A percentile compares a stretch with the other conserved stretches of the same genome.
Evolutionary conservation across 2,113 vertebrate genomes (phyloP).

Genomic region (Tragulus kanchil): DNA sequence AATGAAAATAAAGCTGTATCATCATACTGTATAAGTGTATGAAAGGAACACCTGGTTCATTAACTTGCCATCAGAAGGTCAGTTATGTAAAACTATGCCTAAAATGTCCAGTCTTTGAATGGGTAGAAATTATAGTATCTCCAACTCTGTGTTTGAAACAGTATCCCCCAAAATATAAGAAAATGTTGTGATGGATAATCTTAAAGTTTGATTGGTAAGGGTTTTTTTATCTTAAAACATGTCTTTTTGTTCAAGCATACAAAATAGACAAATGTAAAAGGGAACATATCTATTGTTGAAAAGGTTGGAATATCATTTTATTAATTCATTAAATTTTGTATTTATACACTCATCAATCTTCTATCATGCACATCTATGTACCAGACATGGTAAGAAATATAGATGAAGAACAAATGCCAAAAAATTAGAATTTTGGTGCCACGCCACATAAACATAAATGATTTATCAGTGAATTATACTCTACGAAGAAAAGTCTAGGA

Average conservation of each 20-base stretch:
- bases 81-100: not conserved
- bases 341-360: not conserved
- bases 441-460: not conserved
- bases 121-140: not conserved
- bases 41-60: not conserved
- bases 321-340: not conserved
- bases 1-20: constrained; percentile 33
- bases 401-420: not conserved
- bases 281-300: not conserved
- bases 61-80: not conserved
- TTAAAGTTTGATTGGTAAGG: not conserved
- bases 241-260: not conserved
- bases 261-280: not conserved
- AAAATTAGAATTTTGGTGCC: not conserved
- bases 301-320: not conserved
- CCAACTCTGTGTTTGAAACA: not conserved
- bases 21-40: not conserved
- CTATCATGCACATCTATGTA: not conserved
- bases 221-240: constrained; percentile 1
- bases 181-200: not conserved
- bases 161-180: not conserved
- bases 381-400: not conserved
- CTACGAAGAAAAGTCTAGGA: not conserved
- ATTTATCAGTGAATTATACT: no score
- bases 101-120: not conserved